Evolutionary conservation across 2,888 invertebrate species (phyloP), one percentile per base, ranked within the genome.

Genomic region (Rhingia rostrata): DNA sequence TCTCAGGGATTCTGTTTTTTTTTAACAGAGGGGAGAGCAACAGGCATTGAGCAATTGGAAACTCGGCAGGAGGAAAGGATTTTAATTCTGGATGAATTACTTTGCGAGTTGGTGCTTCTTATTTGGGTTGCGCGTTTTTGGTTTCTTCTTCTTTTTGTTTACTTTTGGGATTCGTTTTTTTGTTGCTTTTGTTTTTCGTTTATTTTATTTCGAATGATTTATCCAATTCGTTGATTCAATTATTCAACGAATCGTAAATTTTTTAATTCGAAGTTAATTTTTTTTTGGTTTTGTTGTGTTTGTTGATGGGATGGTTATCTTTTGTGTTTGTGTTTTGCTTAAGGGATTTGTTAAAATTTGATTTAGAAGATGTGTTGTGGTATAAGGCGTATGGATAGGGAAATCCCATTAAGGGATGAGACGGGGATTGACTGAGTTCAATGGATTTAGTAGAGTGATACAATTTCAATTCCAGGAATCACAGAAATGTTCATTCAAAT

Each of bases 11-110:
- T 22, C 61, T 1, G 1, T 22, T 22, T 22, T 22, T 22, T 22
- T 22, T 22, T 22, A 22, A 22, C 12, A 14, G 22, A 9, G 33
- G 39, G 10, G n/a, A 45, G 9, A 30, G 51, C 60, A 58, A 79
- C 41, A 58, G 74, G 33, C 43, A 12, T 41, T 33, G 63, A 32
- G 70, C 47, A 74, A 70, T 69, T 49, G 60, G 51, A 63, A 77
- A 61, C 70, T 63, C 12, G 12, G 7, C 30, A 64, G 41, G 60
- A 10, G 10, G 56, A 12, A 51, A 47, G 47, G 70, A 84, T 63
- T 77, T 73, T 81, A 45, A 77, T 85, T 85, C 72, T 63, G 72
- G 75, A 85, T 85, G 85, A 81, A 81, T 81, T 77, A 60, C 60
- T 84, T 60, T 67, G 30, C 9, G 70, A 49, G 49, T 70, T 54